A percentile compares a stretch with the other conserved stretches of the same genome.
phyloP scores from a whole-genome alignment of 2,113 vertebrate genomes.

The Anoura caudifer region DNA sequence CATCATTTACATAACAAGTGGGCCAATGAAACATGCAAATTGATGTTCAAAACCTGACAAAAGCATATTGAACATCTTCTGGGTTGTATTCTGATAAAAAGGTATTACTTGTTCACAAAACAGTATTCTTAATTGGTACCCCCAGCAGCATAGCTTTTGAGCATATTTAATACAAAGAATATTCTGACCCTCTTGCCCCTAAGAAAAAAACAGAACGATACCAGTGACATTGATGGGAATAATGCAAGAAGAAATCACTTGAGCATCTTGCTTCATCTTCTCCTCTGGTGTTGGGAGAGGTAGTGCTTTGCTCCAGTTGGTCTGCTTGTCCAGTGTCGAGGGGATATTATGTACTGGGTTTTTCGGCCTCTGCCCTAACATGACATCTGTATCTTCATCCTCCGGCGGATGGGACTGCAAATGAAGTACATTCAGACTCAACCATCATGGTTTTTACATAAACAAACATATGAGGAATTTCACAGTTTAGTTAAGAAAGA shows the following conservation, averaged over 20 bases:
- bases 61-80: constrained; percentile 29
- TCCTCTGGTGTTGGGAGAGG: constrained; percentile 98
- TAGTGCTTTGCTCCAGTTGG: constrained; percentile 96
- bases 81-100: constrained; percentile 29
- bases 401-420: constrained; percentile 90
- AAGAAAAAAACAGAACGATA: constrained; percentile 82
- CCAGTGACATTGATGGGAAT: constrained; percentile 99
- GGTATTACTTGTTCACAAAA: constrained; percentile 23
- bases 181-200: constrained; percentile 63
- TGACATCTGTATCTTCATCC: constrained; percentile 91
- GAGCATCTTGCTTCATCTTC: constrained; percentile 95
- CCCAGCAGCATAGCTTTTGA: constrained; percentile 44
- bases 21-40: constrained; percentile 66
- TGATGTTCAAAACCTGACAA: constrained; percentile 51
- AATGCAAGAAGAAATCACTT: constrained; percentile 95
- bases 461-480: constrained; percentile 28
- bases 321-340: constrained; percentile 98
- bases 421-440: constrained; percentile 80
- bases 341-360: constrained; percentile 95
- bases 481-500: constrained; percentile 47
- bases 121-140: constrained; percentile 7
- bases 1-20: constrained; percentile 75
- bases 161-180: constrained; percentile 68
- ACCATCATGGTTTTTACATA: constrained; percentile 52
- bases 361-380: constrained; percentile 94